A percentile compares a stretch with the other conserved stretches of the same genome.
Conservation (phyloP, 1,140 invertebrate genomes). For the Zophobas morio region DNA sequence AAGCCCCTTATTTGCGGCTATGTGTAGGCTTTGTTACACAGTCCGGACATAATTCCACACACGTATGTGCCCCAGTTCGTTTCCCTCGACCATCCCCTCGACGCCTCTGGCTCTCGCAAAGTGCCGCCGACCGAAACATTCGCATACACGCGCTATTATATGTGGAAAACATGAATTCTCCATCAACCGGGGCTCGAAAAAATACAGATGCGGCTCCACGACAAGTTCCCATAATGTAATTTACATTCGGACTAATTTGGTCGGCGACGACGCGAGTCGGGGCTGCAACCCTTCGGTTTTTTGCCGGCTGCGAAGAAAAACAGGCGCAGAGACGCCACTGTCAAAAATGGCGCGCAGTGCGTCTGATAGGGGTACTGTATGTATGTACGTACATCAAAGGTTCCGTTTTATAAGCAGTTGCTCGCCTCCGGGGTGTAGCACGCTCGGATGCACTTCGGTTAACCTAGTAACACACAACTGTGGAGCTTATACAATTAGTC, state of each 20-base stretch:
- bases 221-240: constrained; percentile 43
- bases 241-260: constrained; percentile 44
- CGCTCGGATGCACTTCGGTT: constrained; percentile 22
- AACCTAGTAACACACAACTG: constrained; percentile 22
- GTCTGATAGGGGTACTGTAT: neutral
- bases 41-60: constrained; percentile 47
- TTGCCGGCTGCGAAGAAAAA: neutral
- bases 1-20: constrained; percentile 45
- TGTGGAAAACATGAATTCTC: constrained; percentile 50
- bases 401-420: constrained; percentile 13
- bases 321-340: neutral
- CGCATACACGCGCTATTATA: constrained; percentile 46
- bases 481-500: constrained; percentile 19
- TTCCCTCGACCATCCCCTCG: constrained; percentile 12
- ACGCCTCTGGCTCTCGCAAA: constrained; percentile 44
- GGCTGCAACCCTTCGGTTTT: neutral
- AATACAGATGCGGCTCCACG: constrained; percentile 41
- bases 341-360: neutral
- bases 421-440: neutral
- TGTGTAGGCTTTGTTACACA: constrained; percentile 49
- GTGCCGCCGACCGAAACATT: constrained; percentile 49
- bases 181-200: constrained; percentile 45
- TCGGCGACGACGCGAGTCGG: neutral
- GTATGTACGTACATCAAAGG: constrained; percentile 17
- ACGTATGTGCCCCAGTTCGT: constrained; percentile 44